Conservation (phyloP, 2,113 vertebrate species). For the Takifugu flavidus region DNA sequence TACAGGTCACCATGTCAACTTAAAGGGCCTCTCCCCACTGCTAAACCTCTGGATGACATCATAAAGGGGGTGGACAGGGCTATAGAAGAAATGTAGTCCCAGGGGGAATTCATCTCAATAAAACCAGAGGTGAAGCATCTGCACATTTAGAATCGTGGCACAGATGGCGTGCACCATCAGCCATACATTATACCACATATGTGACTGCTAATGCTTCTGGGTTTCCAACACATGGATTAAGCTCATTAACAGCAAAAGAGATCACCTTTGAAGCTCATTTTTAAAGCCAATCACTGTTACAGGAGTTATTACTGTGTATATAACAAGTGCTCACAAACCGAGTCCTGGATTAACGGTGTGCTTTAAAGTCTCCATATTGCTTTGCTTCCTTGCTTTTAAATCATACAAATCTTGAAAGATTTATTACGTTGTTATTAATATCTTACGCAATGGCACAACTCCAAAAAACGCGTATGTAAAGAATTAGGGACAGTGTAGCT, state of each 20-base stretch:
- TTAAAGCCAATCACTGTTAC: no score
- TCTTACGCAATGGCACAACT: background rate
- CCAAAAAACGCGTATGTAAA: slow-evolving; percentile 6
- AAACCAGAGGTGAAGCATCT: slow-evolving; percentile 18
- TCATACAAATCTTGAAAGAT: background rate
- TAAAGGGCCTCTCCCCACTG: slow-evolving; percentile 26
- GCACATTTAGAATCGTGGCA: slow-evolving; percentile 5
- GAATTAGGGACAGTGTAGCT: slow-evolving; percentile 8
- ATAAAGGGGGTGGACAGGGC: slow-evolving; percentile 9
- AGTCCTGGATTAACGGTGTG: no score
- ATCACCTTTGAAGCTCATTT: no score
- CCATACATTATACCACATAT: background rate
- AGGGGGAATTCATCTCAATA: slow-evolving; percentile 23
- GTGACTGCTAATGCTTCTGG: background rate
- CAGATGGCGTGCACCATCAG: slow-evolving; percentile 15
- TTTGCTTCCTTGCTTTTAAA: no score
- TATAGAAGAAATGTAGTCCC: background rate
- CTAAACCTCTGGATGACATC: slow-evolving; percentile 36
- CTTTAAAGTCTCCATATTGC: no score
- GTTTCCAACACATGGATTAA: no score
- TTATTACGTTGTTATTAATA: background rate
- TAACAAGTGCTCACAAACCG: no score
- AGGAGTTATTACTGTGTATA: no score
- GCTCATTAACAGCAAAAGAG: no score
- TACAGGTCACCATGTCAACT: slow-evolving; percentile 57